These are phyloP conservation scores for Maniola hyperantus DNA, from an alignment of 2,888 invertebrate species.

Conservation along the genomic window DNA sequence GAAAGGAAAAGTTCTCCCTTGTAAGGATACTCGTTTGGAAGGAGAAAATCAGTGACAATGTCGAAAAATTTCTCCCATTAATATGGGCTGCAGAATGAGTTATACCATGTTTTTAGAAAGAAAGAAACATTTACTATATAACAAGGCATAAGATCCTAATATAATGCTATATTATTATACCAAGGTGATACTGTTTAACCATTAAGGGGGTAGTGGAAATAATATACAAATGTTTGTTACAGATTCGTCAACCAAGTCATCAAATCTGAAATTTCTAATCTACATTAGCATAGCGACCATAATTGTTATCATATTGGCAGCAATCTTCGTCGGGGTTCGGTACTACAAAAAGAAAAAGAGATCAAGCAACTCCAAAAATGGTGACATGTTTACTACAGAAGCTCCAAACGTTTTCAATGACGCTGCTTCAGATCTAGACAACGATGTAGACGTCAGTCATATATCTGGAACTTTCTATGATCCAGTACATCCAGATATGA, in stretches of 20 bases:
- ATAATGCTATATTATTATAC: too few relatives aligned
- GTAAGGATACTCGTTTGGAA: too few relatives aligned
- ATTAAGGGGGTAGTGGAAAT: too few relatives aligned
- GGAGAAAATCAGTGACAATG: too few relatives aligned
- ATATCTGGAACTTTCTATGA: slow-evolving; percentile 77
- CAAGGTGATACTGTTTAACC: too few relatives aligned
- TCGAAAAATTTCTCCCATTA: too few relatives aligned
- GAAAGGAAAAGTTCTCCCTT: too few relatives aligned
- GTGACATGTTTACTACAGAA: slow-evolving; percentile 74
- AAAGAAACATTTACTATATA: too few relatives aligned
- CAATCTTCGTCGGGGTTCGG: slow-evolving; percentile 49
- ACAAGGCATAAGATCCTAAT: too few relatives aligned
- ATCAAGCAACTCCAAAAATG: slow-evolving; percentile 63
- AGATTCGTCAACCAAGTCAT: slow-evolving; percentile 46
- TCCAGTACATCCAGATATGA: slow-evolving; percentile 76
- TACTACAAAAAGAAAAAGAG: slow-evolving; percentile 57
- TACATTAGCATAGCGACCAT: slow-evolving; percentile 39
- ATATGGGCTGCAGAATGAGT: too few relatives aligned
- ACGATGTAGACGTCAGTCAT: slow-evolving; percentile 71
- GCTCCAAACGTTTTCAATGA: slow-evolving; percentile 75
- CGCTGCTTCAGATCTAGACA: slow-evolving; percentile 70
- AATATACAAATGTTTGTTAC: slow-evolving; percentile 38
- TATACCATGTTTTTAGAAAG: too few relatives aligned
- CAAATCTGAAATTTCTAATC: slow-evolving; percentile 40
- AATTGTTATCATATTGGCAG: slow-evolving; percentile 34